These are phyloP conservation scores for Clarias platycephalus DNA, from an alignment of 2,797 vertebrate genomes.

Conservation along the genomic window DNA sequence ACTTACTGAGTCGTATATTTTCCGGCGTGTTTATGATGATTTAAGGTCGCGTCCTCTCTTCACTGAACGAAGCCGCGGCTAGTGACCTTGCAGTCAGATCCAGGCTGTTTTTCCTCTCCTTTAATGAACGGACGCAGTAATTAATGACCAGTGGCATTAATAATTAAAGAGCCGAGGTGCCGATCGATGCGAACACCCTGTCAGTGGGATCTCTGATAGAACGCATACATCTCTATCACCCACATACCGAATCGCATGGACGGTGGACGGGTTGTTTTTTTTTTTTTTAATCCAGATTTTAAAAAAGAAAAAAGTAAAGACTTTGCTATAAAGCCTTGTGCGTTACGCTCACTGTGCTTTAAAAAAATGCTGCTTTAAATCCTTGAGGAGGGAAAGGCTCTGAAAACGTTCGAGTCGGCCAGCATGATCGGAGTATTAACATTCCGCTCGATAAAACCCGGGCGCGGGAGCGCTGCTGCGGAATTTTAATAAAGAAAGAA, in stretches of 20 bases:
- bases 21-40: not conserved
- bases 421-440: constrained; percentile 14
- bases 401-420: constrained; percentile 14
- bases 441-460: constrained; percentile 18
- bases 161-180: constrained; percentile 68
- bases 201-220: constrained; percentile 33
- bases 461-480: not conserved
- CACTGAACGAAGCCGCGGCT: not conserved
- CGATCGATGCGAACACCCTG: constrained; percentile 60
- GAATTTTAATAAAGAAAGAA: constrained; percentile 10
- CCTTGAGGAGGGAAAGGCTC: constrained; percentile 23
- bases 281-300: not conserved
- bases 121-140: constrained; percentile 64
- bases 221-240: not conserved
- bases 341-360: not conserved
- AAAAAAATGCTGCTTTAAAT: constrained; percentile 19
- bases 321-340: constrained; percentile 7
- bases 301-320: constrained; percentile 33
- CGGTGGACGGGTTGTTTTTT: not conserved
- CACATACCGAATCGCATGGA: constrained; percentile 15
- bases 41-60: not conserved
- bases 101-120: constrained; percentile 46
- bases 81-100: constrained; percentile 31
- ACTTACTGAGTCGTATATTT: not conserved
- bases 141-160: constrained; percentile 58